Conservation (phyloP, 1,140 invertebrate genomes). For the Caenorhabditis brenneri region DNA sequence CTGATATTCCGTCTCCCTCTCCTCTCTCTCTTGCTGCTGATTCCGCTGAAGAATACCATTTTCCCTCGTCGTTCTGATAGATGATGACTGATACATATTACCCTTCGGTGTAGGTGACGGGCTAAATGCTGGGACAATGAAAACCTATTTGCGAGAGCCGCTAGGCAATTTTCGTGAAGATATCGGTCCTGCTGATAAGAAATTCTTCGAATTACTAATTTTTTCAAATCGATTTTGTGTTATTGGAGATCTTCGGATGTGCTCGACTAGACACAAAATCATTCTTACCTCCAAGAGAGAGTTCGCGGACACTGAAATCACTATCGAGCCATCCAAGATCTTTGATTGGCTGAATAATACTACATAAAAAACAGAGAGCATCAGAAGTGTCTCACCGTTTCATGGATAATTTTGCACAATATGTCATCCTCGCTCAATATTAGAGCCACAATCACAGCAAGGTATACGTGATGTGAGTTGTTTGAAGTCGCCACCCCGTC, state of each 20-base stretch:
- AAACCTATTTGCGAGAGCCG: constrained; percentile 96
- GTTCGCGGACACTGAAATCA: constrained; percentile 64
- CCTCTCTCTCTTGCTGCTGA: constrained; percentile 64
- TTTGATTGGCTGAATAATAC: constrained; percentile 79
- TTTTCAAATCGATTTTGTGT: constrained; percentile 80
- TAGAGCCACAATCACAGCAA: constrained; percentile 94
- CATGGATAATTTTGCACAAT: constrained; percentile 91
- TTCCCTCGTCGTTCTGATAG: constrained; percentile 64
- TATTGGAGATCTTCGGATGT: constrained; percentile 95
- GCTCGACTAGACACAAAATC: constrained; percentile 92
- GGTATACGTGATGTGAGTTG: constrained; percentile 89
- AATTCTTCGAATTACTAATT: not conserved
- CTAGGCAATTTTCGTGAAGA: constrained; percentile 93
- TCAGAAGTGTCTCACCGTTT: constrained; percentile 80
- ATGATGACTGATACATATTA: constrained; percentile 67
- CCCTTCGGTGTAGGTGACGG: constrained; percentile 90
- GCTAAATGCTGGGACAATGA: constrained; percentile 90
- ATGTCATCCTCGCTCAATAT: constrained; percentile 95
- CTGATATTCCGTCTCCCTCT: constrained; percentile 45
- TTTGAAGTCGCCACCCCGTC: constrained; percentile 58
- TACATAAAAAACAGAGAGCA: not conserved
- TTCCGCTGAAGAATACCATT: constrained; percentile 62
- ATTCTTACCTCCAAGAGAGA: constrained; percentile 88
- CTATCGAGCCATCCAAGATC: constrained; percentile 84
- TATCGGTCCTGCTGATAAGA: constrained; percentile 86